A percentile compares a stretch with the other conserved stretches of the same genome.
Evolutionary conservation across 2,113 vertebrate species (phyloP).

Genomic region (Paraplagusia blochii): DNA sequence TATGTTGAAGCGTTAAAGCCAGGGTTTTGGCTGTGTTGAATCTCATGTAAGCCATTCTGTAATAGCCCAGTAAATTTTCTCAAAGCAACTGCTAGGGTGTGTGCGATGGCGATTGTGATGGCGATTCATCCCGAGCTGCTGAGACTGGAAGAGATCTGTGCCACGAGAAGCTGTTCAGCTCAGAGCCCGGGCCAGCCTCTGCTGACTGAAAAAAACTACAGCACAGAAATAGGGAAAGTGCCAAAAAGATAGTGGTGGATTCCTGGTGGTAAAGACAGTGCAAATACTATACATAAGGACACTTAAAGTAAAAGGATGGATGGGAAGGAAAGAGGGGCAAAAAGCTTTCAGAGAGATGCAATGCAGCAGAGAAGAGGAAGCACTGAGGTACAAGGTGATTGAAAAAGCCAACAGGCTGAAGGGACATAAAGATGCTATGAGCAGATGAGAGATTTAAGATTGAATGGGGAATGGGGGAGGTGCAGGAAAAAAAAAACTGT

Average conservation of each 20-base stretch:
- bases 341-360: slow-evolving; percentile 34
- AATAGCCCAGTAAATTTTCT: slow-evolving; percentile 73
- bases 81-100: slow-evolving; percentile 58
- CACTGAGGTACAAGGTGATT: slow-evolving; percentile 34
- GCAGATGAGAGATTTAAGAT: slow-evolving; percentile 36
- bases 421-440: slow-evolving; percentile 56
- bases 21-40: slow-evolving; percentile 52
- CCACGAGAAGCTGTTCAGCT: slow-evolving; percentile 38
- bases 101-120: slow-evolving; percentile 43
- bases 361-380: slow-evolving; percentile 18
- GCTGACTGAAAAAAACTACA: slow-evolving; percentile 17
- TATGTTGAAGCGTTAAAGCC: slow-evolving; percentile 42
- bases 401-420: slow-evolving; percentile 38
- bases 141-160: slow-evolving; percentile 41
- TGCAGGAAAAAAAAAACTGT: not conserved
- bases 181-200: slow-evolving; percentile 51
- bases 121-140: slow-evolving; percentile 23
- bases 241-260: slow-evolving; percentile 20
- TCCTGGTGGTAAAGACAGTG: slow-evolving; percentile 31
- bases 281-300: slow-evolving; percentile 2
- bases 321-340: slow-evolving; percentile 40
- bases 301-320: slow-evolving; percentile 52
- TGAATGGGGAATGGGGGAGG: not conserved
- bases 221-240: slow-evolving; percentile 1
- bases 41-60: slow-evolving; percentile 53